These are phyloP conservation scores for Sebastes melanostomus DNA, from an alignment of 2,797 vertebrate genomes.

Conservation along the genomic window DNA sequence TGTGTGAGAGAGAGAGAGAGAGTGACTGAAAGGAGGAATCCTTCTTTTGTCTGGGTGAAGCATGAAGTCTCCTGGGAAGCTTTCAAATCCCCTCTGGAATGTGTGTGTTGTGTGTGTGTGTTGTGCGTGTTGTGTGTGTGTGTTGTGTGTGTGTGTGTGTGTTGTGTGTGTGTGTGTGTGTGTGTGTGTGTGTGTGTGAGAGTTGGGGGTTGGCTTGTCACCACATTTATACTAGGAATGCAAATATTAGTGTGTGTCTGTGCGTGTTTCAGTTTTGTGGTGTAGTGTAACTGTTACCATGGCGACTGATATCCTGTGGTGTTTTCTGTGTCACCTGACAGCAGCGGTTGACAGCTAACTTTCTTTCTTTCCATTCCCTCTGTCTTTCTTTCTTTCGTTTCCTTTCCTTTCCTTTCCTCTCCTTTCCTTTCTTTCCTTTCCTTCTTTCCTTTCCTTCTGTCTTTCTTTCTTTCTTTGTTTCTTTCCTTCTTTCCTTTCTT, in stretches of 20 bases:
- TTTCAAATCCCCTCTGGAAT: constrained; percentile 81
- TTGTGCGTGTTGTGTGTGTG: constrained; percentile 35
- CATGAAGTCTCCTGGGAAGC: constrained; percentile 74
- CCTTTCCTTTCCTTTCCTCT: no score
- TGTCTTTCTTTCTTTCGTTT: background rate
- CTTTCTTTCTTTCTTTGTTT: background rate
- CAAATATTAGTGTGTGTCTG: constrained; percentile 62
- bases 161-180: background rate
- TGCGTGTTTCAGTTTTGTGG: constrained; percentile 17
- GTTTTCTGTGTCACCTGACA: constrained; percentile 47
- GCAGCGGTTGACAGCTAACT: background rate
- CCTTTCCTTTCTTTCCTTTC: no score
- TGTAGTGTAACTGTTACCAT: constrained; percentile 58
- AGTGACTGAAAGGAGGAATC: constrained; percentile 58
- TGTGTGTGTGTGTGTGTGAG: background rate
- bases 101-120: constrained; percentile 44
- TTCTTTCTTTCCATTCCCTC: background rate
- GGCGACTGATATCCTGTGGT: constrained; percentile 36
- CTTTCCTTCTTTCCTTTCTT: background rate
- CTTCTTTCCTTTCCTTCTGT: background rate
- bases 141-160: constrained; percentile 49
- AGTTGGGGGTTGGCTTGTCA: constrained; percentile 23
- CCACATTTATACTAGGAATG: constrained; percentile 62
- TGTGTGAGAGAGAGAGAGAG: background rate
- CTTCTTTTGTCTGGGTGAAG: constrained; percentile 71